Evolutionary conservation across 1,140 invertebrate genomes (phyloP).

Genomic region (Apis mellifera): Amel_HAv3.1 CM009943.2:4222501-4223000

Average conservation of each 20-base stretch:
- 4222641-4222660: conserved; percentile 39
- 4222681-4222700: conserved; percentile 15
- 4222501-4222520: too few species aligned
- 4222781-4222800: conserved; percentile 71
- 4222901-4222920: conserved; percentile 35
- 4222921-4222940: conserved; percentile 46
- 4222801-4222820: conserved; percentile 74
- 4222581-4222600: too few species aligned
- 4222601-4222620: too few species aligned
- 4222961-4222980: conserved; percentile 66
- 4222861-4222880: conserved; percentile 59
- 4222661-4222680: conserved; percentile 33
- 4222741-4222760: conserved; percentile 54
- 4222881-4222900: conserved; percentile 10
- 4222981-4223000: conserved; percentile 21
- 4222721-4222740: conserved; percentile 50
- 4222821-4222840: conserved; percentile 76
- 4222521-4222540: too few species aligned
- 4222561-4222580: too few species aligned
- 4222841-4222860: conserved; percentile 81
- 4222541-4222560: too few species aligned
- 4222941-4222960: conserved; percentile 73
- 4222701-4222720: conserved; percentile 58
- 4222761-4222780: conserved; percentile 74
- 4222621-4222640: conserved; percentile 28